Conservation (phyloP, 2,113 vertebrate species). For the Chionodraco myersi region DNA sequence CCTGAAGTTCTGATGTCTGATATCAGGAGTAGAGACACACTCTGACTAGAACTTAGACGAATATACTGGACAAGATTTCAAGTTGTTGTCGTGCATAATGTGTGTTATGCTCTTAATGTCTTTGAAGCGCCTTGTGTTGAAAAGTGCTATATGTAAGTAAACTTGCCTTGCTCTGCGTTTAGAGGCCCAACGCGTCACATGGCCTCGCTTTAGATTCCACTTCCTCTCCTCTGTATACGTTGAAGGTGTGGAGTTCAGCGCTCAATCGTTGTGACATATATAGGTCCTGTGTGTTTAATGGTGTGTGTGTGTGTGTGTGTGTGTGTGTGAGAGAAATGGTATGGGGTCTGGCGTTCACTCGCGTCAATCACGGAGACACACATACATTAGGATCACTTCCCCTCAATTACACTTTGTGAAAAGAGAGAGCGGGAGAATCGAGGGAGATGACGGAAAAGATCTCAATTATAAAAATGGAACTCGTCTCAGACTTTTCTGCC, state of each 20-base stretch:
- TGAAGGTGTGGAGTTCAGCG: constrained; percentile 45
- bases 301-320: constrained; percentile 58
- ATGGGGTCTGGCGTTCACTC: constrained; percentile 8
- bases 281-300: constrained; percentile 70
- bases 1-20: no score
- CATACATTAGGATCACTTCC: constrained; percentile 67
- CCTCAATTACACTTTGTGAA: constrained; percentile 68
- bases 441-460: constrained; percentile 33
- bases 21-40: no score
- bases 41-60: no score
- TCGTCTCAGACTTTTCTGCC: constrained; percentile 23
- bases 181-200: constrained; percentile 64
- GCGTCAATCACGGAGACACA: constrained; percentile 71
- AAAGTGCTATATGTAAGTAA: no score
- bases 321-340: constrained; percentile 26
- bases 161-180: constrained; percentile 9
- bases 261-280: constrained; percentile 68
- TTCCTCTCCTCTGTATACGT: constrained; percentile 36
- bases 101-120: no score
- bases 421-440: constrained; percentile 33
- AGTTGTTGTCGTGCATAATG: no score
- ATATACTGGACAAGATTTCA: no score
- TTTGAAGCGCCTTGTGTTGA: no score
- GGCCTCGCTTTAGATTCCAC: constrained; percentile 44
- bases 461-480: constrained; percentile 51